Conservation (phyloP, 2,113 vertebrate genomes). For the Perca fluviatilis region DNA sequence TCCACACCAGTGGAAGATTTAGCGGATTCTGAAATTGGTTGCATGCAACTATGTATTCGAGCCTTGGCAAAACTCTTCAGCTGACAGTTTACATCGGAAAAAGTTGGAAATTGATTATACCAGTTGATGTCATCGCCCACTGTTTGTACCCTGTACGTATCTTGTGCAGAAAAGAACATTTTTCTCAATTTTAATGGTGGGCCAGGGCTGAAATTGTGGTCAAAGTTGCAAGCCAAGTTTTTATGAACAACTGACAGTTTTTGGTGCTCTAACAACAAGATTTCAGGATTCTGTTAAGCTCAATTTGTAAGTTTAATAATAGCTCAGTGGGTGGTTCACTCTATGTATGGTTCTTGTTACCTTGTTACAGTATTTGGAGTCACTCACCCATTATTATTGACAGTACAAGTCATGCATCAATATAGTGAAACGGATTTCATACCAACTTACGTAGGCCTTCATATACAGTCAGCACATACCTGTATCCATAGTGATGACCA, state of each 20-base stretch:
- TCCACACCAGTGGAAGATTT: not conserved
- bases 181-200: not conserved
- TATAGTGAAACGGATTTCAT: not conserved
- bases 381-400: not conserved
- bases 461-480: not conserved
- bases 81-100: not conserved
- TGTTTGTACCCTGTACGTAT: not conserved
- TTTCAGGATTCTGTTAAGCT: slow-evolving; percentile 1
- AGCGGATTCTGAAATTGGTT: not conserved
- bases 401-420: not conserved
- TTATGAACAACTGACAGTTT: not conserved
- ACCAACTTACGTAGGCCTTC: not conserved
- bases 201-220: slow-evolving; percentile 9
- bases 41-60: not conserved
- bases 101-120: not conserved
- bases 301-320: not conserved
- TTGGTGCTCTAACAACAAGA: not conserved
- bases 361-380: not conserved
- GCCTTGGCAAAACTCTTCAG: not conserved
- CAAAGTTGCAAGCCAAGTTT: slow-evolving; percentile 6
- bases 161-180: not conserved
- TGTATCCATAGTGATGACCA: not conserved
- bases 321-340: not conserved
- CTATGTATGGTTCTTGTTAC: not conserved
- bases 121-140: not conserved